Percentiles rank a stretch among this genome's conserved stretches.
Evolutionary conservation across 2,888 invertebrate genomes (phyloP).

Genomic region (Zaprionus lineosus): DNA sequence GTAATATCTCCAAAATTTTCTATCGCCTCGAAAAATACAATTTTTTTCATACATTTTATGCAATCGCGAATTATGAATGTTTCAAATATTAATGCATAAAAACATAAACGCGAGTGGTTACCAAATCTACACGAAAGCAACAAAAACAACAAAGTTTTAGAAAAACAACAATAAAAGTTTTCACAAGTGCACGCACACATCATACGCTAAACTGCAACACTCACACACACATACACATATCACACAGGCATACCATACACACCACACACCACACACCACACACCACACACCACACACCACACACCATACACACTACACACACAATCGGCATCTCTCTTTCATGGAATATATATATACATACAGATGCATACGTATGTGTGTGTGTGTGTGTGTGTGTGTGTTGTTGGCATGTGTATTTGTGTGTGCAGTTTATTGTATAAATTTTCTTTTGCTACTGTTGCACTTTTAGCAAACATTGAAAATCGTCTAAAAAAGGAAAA

Average conservation of each 20-base stretch:
- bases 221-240: slow-evolving; percentile 31
- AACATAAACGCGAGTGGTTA: slow-evolving; percentile 12
- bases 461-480: slow-evolving; percentile 25
- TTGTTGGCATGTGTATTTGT: too few relatives aligned
- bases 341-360: not conserved
- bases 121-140: not conserved
- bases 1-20: slow-evolving; percentile 29
- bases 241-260: slow-evolving; percentile 8
- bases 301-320: slow-evolving; percentile 17
- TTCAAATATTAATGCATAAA: slow-evolving; percentile 2
- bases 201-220: slow-evolving; percentile 29
- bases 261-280: slow-evolving; percentile 29
- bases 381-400: slow-evolving; percentile 26
- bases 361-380: not conserved
- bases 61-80: too few relatives aligned
- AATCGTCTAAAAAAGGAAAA: not conserved
- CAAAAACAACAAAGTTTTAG: not conserved
- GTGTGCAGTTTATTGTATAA: slow-evolving; percentile 27
- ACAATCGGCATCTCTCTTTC: slow-evolving; percentile 22
- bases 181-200: slow-evolving; percentile 57
- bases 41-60: too few relatives aligned
- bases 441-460: slow-evolving; percentile 26
- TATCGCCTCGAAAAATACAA: not conserved
- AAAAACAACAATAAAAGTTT: slow-evolving; percentile 36
- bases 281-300: slow-evolving; percentile 29